Conservation (phyloP, 2,888 invertebrate species). For the Strigamia transsilvanica region DNA sequence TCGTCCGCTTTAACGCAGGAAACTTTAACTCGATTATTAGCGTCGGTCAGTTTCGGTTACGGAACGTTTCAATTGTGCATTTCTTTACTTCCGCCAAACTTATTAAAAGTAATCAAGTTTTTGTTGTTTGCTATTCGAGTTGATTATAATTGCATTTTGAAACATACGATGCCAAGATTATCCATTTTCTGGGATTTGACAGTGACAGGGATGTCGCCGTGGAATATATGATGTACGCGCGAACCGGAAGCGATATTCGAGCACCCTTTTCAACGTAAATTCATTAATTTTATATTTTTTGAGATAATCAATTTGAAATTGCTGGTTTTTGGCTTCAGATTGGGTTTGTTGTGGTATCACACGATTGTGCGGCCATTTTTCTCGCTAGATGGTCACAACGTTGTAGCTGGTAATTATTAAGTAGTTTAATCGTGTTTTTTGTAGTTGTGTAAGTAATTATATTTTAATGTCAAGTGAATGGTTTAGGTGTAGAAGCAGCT, state of each 20-base stretch:
- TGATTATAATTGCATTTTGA: neutral
- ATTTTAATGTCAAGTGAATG: neutral
- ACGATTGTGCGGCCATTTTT: constrained; percentile 75
- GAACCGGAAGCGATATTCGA: constrained; percentile 73
- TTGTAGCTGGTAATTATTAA: constrained; percentile 65
- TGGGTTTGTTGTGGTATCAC: constrained; percentile 74
- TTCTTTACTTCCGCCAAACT: constrained; percentile 73
- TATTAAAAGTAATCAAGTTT: constrained; percentile 59
- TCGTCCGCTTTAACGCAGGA: constrained; percentile 63
- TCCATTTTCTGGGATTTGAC: constrained; percentile 74
- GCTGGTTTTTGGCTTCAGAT: constrained; percentile 61
- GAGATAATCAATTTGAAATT: constrained; percentile 44
- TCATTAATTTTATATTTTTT: constrained; percentile 55
- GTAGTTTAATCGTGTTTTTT: neutral
- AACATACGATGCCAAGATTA: constrained; percentile 58
- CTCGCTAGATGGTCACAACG: constrained; percentile 71
- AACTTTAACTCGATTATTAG: constrained; percentile 71
- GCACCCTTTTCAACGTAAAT: constrained; percentile 74
- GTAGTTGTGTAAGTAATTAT: neutral
- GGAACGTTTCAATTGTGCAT: constrained; percentile 75
- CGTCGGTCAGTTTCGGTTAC: constrained; percentile 75
- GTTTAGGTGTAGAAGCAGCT: constrained; percentile 67
- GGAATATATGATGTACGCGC: constrained; percentile 70
- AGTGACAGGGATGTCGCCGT: constrained; percentile 71
- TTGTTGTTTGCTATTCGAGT: neutral